A percentile compares a stretch with the other conserved stretches of the same genome.
Evolutionary conservation across 2,888 invertebrate species (phyloP).

Genomic region (Pyralis farinalis): DNA sequence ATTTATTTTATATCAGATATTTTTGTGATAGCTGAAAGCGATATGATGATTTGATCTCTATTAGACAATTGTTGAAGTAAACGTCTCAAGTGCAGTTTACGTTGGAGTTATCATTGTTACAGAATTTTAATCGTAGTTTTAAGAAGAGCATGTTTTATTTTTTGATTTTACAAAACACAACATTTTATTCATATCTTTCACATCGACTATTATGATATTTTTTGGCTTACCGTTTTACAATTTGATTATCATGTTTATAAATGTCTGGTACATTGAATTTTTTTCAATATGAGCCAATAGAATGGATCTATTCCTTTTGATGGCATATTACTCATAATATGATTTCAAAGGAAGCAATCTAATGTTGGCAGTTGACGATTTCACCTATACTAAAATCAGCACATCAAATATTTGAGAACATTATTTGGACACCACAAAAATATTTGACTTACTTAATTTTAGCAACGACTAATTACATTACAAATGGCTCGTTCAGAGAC

Average conservation of each 20-base stretch:
- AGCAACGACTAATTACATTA: conserved; percentile 48
- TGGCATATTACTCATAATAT: conserved; percentile 69
- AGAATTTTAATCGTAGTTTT: conserved; percentile 44
- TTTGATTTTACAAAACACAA: conserved; percentile 56
- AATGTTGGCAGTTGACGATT: conserved; percentile 43
- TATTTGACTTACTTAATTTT: conserved; percentile 69
- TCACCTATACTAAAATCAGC: conserved; percentile 36
- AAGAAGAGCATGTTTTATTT: conserved; percentile 71
- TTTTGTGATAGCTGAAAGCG: conserved; percentile 69
- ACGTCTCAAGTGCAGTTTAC: conserved; percentile 38
- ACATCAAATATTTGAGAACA: conserved; percentile 36
- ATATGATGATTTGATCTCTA: conserved; percentile 66
- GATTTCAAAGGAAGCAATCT: conserved; percentile 46
- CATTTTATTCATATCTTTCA: conserved; percentile 40
- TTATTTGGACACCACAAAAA: conserved; percentile 43
- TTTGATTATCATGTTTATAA: conserved; percentile 49
- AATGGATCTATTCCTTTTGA: conserved; percentile 38
- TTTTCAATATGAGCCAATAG: conserved; percentile 30
- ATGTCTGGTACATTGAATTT: conserved; percentile 18
- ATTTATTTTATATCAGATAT: conserved; percentile 42
- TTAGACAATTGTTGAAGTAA: conserved; percentile 74
- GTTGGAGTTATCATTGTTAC: conserved; percentile 33
- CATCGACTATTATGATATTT: conserved; percentile 32
- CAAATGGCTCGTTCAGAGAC: too few species aligned
- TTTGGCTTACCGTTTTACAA: conserved; percentile 52